Evolutionary conservation across 92 coral and sea anemone genomes (phyloP).

Genomic region (Umimayanthus kanabou): DNA sequence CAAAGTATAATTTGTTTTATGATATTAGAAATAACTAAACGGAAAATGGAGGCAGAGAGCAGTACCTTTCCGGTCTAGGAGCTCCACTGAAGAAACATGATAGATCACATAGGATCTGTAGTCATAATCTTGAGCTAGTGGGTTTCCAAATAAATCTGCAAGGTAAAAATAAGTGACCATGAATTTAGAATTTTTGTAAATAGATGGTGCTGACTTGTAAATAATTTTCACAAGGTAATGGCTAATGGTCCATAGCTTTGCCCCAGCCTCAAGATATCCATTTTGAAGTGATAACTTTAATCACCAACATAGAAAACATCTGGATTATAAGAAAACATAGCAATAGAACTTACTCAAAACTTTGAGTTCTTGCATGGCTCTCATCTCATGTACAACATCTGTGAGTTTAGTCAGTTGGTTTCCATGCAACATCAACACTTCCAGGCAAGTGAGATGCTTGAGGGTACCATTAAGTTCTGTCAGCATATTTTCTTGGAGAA

Average conservation of each 20-base stretch:
- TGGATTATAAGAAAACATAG: no score
- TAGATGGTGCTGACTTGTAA: not conserved
- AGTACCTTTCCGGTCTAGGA: conserved; percentile 93
- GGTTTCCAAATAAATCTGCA: conserved; percentile 93
- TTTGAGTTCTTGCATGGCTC: conserved; percentile 86
- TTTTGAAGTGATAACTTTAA: not conserved
- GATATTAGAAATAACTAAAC: no score
- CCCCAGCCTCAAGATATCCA: no score
- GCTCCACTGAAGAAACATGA: conserved; percentile 78
- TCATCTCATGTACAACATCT: conserved; percentile 88
- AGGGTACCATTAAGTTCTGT: conserved; percentile 82
- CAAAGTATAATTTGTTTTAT: no score
- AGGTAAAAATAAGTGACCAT: conserved; percentile 2
- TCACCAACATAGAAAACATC: not conserved
- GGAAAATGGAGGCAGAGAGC: no score
- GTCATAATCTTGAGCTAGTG: conserved; percentile 93
- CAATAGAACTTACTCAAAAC: conserved; percentile 74
- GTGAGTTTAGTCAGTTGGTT: conserved; percentile 91
- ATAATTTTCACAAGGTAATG: not conserved
- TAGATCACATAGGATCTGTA: conserved; percentile 90
- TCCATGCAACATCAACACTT: conserved; percentile 90
- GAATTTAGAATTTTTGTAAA: not conserved
- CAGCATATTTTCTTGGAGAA: conserved; percentile 85
- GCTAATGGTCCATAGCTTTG: not conserved
- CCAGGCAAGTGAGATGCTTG: conserved; percentile 79